Evolutionary conservation across 1,140 invertebrate species (phyloP).

Genomic region (Idris sp.): DNA sequence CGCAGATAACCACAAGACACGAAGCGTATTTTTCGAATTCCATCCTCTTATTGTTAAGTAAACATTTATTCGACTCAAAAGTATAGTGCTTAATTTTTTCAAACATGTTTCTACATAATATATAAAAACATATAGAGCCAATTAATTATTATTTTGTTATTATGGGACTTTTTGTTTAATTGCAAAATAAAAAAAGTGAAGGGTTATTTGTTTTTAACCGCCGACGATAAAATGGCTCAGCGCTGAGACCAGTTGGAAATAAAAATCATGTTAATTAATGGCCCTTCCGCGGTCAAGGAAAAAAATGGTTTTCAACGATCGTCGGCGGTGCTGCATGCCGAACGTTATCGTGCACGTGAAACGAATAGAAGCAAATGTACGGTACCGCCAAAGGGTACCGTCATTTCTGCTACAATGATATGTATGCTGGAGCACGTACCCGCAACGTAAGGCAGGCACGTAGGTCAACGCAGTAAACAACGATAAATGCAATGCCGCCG

Average conservation of each 20-base stretch:
- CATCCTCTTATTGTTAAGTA: slow-evolving; percentile 17
- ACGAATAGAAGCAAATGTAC: slow-evolving; percentile 64
- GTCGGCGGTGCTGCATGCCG: slow-evolving; percentile 51
- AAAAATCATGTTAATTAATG: slow-evolving; percentile 59
- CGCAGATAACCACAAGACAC: slow-evolving; percentile 34
- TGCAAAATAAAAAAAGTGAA: too few relatives aligned
- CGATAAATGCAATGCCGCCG: slow-evolving; percentile 61
- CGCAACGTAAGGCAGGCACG: slow-evolving; percentile 58
- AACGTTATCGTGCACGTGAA: slow-evolving; percentile 62
- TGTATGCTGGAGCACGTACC: slow-evolving; percentile 60
- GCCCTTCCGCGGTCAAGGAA: slow-evolving; percentile 37
- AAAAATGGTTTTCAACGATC: slow-evolving; percentile 49
- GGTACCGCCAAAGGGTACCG: slow-evolving; percentile 62
- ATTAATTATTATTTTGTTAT: too few relatives aligned
- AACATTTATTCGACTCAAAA: slow-evolving; percentile 26
- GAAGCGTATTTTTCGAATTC: slow-evolving; percentile 24
- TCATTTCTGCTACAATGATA: slow-evolving; percentile 60
- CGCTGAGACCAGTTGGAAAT: slow-evolving; percentile 36
- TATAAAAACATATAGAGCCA: too few relatives aligned
- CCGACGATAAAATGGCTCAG: background rate
- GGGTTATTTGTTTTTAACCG: slow-evolving; percentile 23
- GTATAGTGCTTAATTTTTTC: too few relatives aligned
- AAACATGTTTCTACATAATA: too few relatives aligned
- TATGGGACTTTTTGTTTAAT: too few relatives aligned
- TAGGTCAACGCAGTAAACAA: slow-evolving; percentile 64